A percentile compares a stretch with the other conserved stretches of the same genome.
Evolutionary conservation across 2,113 vertebrate genomes (phyloP).

Genomic region (Calidris pugnax): DNA sequence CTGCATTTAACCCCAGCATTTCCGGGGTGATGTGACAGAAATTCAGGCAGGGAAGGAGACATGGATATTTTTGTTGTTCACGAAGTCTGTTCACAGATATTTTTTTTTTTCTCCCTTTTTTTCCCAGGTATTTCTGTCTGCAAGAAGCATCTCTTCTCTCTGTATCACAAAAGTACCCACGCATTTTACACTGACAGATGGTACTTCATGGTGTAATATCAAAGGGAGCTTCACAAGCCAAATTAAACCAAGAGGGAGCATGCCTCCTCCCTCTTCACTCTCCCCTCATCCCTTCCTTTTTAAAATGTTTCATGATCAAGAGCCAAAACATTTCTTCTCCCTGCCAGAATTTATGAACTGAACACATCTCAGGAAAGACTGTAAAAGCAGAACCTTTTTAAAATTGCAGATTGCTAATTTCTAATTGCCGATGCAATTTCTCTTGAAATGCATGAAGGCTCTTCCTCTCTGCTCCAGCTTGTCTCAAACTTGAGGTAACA

Average conservation of each 20-base stretch:
- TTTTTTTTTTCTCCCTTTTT: neutral
- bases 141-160: conserved; percentile 1
- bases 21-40: neutral
- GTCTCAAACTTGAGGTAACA: neutral
- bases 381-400: conserved; percentile 22
- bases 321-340: conserved; percentile 58
- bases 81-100: neutral
- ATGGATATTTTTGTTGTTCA: neutral
- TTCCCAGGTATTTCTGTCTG: neutral
- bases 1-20: neutral
- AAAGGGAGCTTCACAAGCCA: conserved; percentile 44
- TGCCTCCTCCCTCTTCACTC: conserved; percentile 10
- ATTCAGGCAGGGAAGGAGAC: neutral
- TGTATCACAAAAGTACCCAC: neutral
- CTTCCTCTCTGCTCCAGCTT: neutral
- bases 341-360: conserved; percentile 35
- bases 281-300: conserved; percentile 4
- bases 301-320: conserved; percentile 51
- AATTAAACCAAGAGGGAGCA: conserved; percentile 32
- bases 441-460: neutral
- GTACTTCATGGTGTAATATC: neutral
- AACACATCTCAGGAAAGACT: neutral
- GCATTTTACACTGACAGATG: conserved; percentile 45
- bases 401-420: neutral
- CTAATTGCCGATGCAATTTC: neutral